Percentiles rank a stretch among this genome's conserved stretches.
Evolutionary conservation across 1,140 invertebrate genomes (phyloP).

Genomic region (Rhynchophorus ferrugineus): DNA sequence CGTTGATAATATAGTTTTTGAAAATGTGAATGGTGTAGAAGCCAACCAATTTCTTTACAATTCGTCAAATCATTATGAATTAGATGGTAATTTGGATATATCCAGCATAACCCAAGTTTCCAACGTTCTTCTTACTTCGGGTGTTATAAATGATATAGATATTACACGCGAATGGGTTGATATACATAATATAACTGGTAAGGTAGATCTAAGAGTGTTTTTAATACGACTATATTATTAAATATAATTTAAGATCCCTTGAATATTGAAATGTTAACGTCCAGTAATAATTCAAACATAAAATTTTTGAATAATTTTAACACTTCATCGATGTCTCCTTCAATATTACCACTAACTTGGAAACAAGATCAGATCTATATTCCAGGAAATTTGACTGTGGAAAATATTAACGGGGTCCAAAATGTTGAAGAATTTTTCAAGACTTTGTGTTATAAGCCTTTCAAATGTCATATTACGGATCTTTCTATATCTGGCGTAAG

Average conservation of each 20-base stretch:
- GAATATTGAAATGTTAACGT: slow-evolving; percentile 24
- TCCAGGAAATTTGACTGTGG: slow-evolving; percentile 30
- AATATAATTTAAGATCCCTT: slow-evolving; percentile 26
- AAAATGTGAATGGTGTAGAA: slow-evolving; percentile 27
- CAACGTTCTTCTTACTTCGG: slow-evolving; percentile 14
- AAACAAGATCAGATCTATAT: too few species aligned
- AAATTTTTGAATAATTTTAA: slow-evolving; percentile 23
- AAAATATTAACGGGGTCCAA: slow-evolving; percentile 32
- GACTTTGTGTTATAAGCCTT: slow-evolving; percentile 39
- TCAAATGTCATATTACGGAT: slow-evolving; percentile 33
- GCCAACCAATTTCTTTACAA: slow-evolving; percentile 13
- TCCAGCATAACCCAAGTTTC: slow-evolving; percentile 22
- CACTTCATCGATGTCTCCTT: not conserved
- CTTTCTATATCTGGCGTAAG: slow-evolving; percentile 43
- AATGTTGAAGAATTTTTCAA: slow-evolving; percentile 35
- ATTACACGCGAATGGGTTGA: slow-evolving; percentile 20
- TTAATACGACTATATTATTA: too few species aligned
- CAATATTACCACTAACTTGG: too few species aligned
- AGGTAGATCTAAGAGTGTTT: too few species aligned
- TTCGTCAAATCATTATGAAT: slow-evolving; percentile 8
- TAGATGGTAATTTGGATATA: slow-evolving; percentile 28
- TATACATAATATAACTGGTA: not conserved
- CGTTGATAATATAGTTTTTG: slow-evolving; percentile 27
- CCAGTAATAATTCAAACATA: slow-evolving; percentile 15
- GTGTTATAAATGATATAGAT: slow-evolving; percentile 24